Evolutionary conservation across 1,140 invertebrate species (phyloP), one percentile per base, ranked within the genome.

Genomic region (Scaptomyza montana): DNA sequence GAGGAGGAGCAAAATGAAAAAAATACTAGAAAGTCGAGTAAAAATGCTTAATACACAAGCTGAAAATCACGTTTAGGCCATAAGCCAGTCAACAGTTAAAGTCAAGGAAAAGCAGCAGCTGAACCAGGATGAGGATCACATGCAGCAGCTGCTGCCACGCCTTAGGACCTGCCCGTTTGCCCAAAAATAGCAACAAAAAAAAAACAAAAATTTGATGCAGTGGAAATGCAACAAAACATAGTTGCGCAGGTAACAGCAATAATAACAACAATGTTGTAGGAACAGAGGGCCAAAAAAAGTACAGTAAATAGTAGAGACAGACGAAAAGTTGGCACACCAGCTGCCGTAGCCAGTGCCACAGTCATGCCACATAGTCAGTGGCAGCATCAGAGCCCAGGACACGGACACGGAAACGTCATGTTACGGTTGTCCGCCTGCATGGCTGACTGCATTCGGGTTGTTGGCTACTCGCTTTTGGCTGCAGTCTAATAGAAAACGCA

Each of bases 341-440:
- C 47, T 59, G 64, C 54, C 54, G 21, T 30, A 36, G 47, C 69
- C 63, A 56, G 33, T 36, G 33, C 33, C 16, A 16, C 16, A 16
- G 16, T 16, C 16, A 16, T 16, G 16, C 16, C 33, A 9, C 33
- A 30, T 30, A 36, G 53, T 49, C 55, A 25, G 21, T 5, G 5
- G 28, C 33, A 12, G 30, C 12, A 10, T 7, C 36, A 51, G 30
- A 1, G 3, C 5, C 36, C 19, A 46, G 47, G 43, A 72, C 56
- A 68, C n/a, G 67, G 64, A 77, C 78, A 82, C 79, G 84, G 84
- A 87, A 82, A 74, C 76, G 84, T 82, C 82, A 78, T 87, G 82
- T 87, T 89, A 89, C 84, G 82, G 78, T 82, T 87, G 84, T 86
- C 82, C 82, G 60, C 63, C 56, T 75, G 82, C 76, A 82, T 61